Conservation (phyloP, 2,797 vertebrate species). For the Clarias pachynema region DNA sequence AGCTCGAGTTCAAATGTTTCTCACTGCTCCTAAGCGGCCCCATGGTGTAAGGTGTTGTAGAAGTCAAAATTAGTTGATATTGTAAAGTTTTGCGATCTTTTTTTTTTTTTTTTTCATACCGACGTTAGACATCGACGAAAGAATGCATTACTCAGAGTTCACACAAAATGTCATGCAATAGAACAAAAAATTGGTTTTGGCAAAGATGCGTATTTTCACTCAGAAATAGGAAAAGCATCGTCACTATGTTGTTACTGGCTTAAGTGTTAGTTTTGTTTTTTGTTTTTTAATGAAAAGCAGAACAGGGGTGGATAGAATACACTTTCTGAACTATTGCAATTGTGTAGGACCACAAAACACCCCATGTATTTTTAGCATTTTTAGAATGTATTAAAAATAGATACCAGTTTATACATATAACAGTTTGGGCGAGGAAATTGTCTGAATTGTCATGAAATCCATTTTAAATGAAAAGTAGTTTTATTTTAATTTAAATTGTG, state of each 20-base stretch:
- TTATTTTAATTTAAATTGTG: not conserved
- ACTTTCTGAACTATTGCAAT: not conserved
- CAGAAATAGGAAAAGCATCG: not conserved
- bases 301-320: not conserved
- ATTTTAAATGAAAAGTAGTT: not conserved
- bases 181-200: not conserved
- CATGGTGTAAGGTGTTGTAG: not conserved
- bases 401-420: not conserved
- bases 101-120: not conserved
- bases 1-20: slow-evolving; percentile 2
- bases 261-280: not conserved
- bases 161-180: not conserved
- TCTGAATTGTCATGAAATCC: not conserved
- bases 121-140: not conserved
- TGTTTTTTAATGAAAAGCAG: not conserved
- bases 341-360: not conserved
- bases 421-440: not conserved
- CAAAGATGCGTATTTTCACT: not conserved
- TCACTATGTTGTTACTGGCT: not conserved
- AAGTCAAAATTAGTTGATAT: not conserved
- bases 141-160: not conserved
- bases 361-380: not conserved
- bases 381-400: not conserved
- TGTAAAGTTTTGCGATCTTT: not conserved
- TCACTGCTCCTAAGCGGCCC: not conserved